Evolutionary conservation across 1,140 invertebrate species (phyloP).

Genomic region (Monochamus saltuarius): DNA sequence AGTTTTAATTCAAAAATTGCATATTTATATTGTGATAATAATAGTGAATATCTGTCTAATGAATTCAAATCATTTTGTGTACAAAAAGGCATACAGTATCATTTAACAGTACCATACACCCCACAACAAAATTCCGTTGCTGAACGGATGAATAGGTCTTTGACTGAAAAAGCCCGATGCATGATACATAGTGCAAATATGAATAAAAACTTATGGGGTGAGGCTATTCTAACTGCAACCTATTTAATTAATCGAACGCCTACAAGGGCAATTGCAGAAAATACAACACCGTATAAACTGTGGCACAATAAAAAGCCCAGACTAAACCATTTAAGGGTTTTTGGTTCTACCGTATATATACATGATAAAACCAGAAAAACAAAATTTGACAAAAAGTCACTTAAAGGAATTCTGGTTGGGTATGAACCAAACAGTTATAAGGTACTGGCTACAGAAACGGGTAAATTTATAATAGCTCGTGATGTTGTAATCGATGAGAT

Average conservation of each 20-base stretch:
- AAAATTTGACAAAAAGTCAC: too few relatives aligned
- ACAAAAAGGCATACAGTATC: slow-evolving; percentile 53
- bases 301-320: slow-evolving; percentile 53
- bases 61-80: slow-evolving; percentile 51
- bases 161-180: slow-evolving; percentile 51
- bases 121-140: slow-evolving; percentile 57
- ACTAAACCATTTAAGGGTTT: slow-evolving; percentile 53
- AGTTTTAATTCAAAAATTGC: too few relatives aligned
- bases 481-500: too few relatives aligned
- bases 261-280: slow-evolving; percentile 45
- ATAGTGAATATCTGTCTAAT: slow-evolving; percentile 50
- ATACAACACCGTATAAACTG: slow-evolving; percentile 53
- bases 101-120: slow-evolving; percentile 52
- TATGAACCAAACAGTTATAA: too few relatives aligned
- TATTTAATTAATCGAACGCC: slow-evolving; percentile 54
- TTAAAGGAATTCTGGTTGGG: too few relatives aligned
- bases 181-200: slow-evolving; percentile 47
- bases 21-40: too few relatives aligned
- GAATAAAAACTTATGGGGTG: slow-evolving; percentile 48
- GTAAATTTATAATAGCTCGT: slow-evolving; percentile 52
- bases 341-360: slow-evolving; percentile 54
- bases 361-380: slow-evolving; percentile 52
- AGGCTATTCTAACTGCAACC: slow-evolving; percentile 48
- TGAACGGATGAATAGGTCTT: slow-evolving; percentile 53
- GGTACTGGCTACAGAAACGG: too few relatives aligned